These are phyloP conservation scores for Spongia lamella DNA, from an alignment of 37 sponge, comb jelly and placozoan species.

Conservation along the genomic window DNA sequence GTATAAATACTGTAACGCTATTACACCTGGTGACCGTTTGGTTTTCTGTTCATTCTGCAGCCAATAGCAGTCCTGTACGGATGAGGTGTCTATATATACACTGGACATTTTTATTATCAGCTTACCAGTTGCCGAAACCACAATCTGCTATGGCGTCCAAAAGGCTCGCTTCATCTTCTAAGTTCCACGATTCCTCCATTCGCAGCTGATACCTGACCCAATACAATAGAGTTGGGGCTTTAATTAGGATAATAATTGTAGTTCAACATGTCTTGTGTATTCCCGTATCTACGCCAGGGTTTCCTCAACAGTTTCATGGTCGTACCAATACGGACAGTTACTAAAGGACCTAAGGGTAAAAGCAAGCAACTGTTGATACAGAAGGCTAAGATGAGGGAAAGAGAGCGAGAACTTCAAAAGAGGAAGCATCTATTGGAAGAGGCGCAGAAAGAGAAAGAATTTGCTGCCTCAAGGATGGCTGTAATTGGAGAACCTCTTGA, in stretches of 20 bases:
- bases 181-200: slow-evolving; percentile 43
- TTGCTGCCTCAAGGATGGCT: slow-evolving; percentile 58
- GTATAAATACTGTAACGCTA: no score
- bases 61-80: slow-evolving; percentile 32
- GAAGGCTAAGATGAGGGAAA: slow-evolving; percentile 40
- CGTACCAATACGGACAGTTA: not conserved
- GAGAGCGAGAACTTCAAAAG: slow-evolving; percentile 35
- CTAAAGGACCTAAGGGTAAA: slow-evolving; percentile 35
- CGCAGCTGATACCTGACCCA: not conserved
- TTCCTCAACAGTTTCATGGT: not conserved
- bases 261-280: not conserved
- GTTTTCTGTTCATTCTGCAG: slow-evolving; percentile 21
- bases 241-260: slow-evolving; percentile 20
- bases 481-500: slow-evolving; percentile 74
- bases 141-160: slow-evolving; percentile 67
- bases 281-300: not conserved
- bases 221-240: slow-evolving; percentile 1
- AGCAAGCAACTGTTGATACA: slow-evolving; percentile 29
- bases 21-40: slow-evolving; percentile 16
- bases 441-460: slow-evolving; percentile 37
- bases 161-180: slow-evolving; percentile 58
- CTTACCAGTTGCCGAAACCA: slow-evolving; percentile 87
- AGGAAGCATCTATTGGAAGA: slow-evolving; percentile 49
- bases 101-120: not conserved
- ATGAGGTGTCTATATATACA: no score